Base-by-base conservation (phyloP, 2,888 invertebrate genomes). In the Ommatoiulus sabulosus region DNA sequence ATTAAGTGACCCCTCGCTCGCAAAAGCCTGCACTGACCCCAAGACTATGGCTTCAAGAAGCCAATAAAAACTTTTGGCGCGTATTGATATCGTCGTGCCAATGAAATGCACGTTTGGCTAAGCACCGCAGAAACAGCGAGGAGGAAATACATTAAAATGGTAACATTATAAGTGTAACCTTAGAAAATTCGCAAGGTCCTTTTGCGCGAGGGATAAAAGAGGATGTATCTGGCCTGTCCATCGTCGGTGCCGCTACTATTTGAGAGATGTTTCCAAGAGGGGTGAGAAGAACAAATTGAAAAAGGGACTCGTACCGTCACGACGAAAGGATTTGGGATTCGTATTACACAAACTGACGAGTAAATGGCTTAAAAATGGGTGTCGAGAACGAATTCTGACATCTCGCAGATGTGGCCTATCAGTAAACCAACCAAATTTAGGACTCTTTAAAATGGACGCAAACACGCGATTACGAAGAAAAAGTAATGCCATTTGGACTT, bases 101-200 rank as follows among this genome's bases (percentile, higher is more conserved):
- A 15, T 35, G 24, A 80, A 80, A 80, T 80, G 35, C 24, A 80
- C 24, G 10, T 72, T 72, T 72, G 72, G 24, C 24, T n/a, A 5
- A n/a, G n/a, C 72, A 12, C 12, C 35, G 80, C 12, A 15, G 35
- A 35, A 80, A 24, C 80, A 10, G 15, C 12, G 4, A 35, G 80
- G 80, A 80, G 24, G 35, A 72, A 72, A 72, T 72, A 24, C 72
- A 72, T 72, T 72, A 72, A 72, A 72, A 72, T 72, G 24, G 72
- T 63, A 63, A 63, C 63, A 63, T 20, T 72, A 72, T 72, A 20
- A 72, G 72, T 72, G 80, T 80, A 80, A 80, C 80, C 80, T 80
- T 35, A 80, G 80, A 80, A 80, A 80, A 15, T 12, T 35, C 80
- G 80, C 80, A 43, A 35, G 80, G 80, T 35, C 80, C 80, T 35